Evolutionary conservation across 2,113 vertebrate genomes (phyloP).

Genomic region (Serilophus lunatus): DNA sequence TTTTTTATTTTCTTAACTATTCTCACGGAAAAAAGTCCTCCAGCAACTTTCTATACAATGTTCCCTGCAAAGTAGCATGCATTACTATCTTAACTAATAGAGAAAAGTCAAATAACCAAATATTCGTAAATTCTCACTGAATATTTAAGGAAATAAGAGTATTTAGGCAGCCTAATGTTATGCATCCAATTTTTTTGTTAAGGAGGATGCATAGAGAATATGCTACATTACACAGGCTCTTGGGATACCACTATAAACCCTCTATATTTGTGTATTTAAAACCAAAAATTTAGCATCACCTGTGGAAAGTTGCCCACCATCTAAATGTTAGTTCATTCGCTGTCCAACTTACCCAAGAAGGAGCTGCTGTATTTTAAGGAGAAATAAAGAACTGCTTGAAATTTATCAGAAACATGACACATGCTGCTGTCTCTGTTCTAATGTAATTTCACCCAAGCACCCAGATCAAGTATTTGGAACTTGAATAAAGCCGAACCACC

Average conservation of each 20-base stretch:
- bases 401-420: not conserved
- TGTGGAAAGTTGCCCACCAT: slow-evolving; percentile 46
- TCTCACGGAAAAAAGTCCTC: not conserved
- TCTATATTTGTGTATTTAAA: slow-evolving; percentile 37
- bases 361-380: slow-evolving; percentile 31
- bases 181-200: not conserved
- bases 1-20: not conserved
- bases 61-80: not conserved
- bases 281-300: slow-evolving; percentile 49
- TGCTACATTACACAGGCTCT: slow-evolving; percentile 9
- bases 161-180: not conserved
- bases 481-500: not conserved
- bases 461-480: not conserved
- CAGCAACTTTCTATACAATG: not conserved
- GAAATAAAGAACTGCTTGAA: slow-evolving; percentile 37
- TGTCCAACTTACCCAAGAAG: slow-evolving; percentile 26
- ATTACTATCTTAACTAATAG: not conserved
- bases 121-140: not conserved
- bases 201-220: slow-evolving; percentile 22
- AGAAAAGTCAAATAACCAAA: not conserved
- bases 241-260: slow-evolving; percentile 13
- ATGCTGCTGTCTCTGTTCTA: not conserved
- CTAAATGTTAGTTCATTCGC: slow-evolving; percentile 52
- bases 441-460: not conserved
- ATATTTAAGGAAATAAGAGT: slow-evolving; percentile 2